Evolutionary conservation across 2,888 invertebrate species (phyloP).

Genomic region (Athalia rosae): DNA sequence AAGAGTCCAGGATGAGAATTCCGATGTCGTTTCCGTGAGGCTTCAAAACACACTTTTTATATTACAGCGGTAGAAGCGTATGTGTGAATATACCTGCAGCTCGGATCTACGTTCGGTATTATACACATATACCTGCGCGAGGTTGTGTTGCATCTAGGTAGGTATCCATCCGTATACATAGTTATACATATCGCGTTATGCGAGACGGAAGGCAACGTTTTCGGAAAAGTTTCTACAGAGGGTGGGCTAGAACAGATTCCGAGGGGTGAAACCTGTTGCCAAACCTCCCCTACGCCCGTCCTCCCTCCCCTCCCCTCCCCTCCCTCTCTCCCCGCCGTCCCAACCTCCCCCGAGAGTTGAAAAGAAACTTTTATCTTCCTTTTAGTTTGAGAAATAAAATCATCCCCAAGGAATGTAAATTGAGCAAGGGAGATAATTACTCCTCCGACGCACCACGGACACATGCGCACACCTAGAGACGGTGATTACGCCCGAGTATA

Average conservation of each 20-base stretch:
- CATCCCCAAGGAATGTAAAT: conserved; percentile 56
- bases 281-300: conserved; percentile 58
- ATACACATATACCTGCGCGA: not conserved
- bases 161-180: conserved; percentile 23
- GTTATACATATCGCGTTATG: conserved; percentile 1
- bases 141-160: not conserved
- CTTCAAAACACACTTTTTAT: no score
- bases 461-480: not conserved
- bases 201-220: conserved; percentile 58
- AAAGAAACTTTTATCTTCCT: conserved; percentile 51
- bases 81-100: no score
- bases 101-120: no score
- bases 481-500: not conserved
- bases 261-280: conserved; percentile 70
- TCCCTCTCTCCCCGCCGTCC: conserved; percentile 42
- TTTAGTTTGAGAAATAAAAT: conserved; percentile 57
- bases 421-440: conserved; percentile 46
- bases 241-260: conserved; percentile 48
- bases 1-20: not conserved
- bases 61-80: no score
- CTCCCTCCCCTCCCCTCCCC: conserved; percentile 41
- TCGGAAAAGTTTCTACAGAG: conserved; percentile 63
- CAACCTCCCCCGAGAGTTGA: conserved; percentile 37
- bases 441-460: conserved; percentile 20
- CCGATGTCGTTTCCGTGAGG: not conserved